Evolutionary conservation across 1,140 invertebrate genomes (phyloP), one percentile per base, ranked within the genome.

Genomic region (Mya arenaria): DNA sequence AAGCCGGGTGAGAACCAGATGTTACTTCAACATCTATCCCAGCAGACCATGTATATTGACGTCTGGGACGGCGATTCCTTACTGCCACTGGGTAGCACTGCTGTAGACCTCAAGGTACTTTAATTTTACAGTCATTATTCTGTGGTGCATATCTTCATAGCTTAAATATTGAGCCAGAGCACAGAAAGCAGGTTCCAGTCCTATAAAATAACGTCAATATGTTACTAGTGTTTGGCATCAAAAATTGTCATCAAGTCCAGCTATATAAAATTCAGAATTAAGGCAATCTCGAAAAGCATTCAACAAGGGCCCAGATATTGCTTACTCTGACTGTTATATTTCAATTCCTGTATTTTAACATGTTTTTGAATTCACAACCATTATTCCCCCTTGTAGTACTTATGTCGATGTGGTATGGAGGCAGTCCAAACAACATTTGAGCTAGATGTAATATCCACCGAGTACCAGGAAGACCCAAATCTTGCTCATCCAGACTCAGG

Each of bases 1-100:
- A 93, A 92, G 74, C 88, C 89, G 41, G 93, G 92, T n/a, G 93
- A 93, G 85, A 86, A 87, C 23, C 82, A 65, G 28, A 44, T 91
- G 44, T 93, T 94, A 75, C 60, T 92, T 32, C 79, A 91, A 73
- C 90, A 93, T 84, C 73, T 93, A n/a, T 87, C 88, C 6, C 87
- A 91, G 52, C 92, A 93, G 83, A 89, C 85, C 2, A 86, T 94
- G 63, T 92, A 92, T 72, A 91, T 94, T 84, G 93, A 94, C 85
- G 88, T 94, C 1, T 94, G 93, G 93, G 92, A 94, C 85, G 93
- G 91, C 0, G 92, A 93, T 73, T 92, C 92, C 4, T 84, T 93
- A n/a, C 85, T 93, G 6, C 89, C 92, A 23, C 89, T 94, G 79
- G 93, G 93, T 2, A 92, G 91, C 3, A 90, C 84, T 71, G 79